phyloP scores from a whole-genome alignment of 2,888 invertebrate genomes.

The Blomia tropicalis region DNA sequence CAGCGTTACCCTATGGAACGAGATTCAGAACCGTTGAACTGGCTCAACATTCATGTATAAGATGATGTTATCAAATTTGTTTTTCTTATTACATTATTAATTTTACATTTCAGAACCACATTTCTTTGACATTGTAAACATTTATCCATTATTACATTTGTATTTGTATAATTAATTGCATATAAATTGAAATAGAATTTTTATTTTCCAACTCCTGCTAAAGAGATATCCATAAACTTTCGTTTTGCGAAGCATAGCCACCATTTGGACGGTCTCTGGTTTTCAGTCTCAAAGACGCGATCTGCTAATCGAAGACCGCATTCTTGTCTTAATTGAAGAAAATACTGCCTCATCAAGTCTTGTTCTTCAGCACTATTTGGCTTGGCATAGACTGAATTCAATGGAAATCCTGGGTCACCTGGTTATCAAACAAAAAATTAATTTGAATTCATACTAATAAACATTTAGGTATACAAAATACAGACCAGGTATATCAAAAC shows the following conservation, averaged over 20 bases:
- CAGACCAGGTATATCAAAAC: conserved; percentile 72
- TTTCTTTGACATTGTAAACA: no score
- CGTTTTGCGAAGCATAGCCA: conserved; percentile 98
- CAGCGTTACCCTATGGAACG: conserved; percentile 34
- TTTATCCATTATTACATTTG: no score
- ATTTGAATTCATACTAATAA: neutral
- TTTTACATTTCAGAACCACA: no score
- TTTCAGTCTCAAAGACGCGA: conserved; percentile 70
- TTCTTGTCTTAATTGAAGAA: conserved; percentile 87
- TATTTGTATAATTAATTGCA: neutral
- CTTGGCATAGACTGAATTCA: conserved; percentile 85
- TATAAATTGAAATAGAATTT: neutral
- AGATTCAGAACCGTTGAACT: conserved; percentile 22
- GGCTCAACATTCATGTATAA: conserved; percentile 22
- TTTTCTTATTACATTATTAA: neutral
- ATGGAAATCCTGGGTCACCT: conserved; percentile 55
- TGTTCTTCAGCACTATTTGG: conserved; percentile 58
- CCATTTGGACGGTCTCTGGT: conserved; percentile 78
- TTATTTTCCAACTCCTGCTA: conserved; percentile 46
- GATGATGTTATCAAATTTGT: neutral
- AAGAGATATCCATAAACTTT: conserved; percentile 98
- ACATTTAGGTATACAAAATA: neutral
- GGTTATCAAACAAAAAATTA: neutral
- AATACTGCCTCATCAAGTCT: conserved; percentile 80
- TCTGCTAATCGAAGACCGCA: conserved; percentile 78